Percentiles rank a stretch among this genome's conserved stretches.
phyloP scores from a whole-genome alignment of 2,888 invertebrate species.

The Cylindroiulus punctatus region DNA sequence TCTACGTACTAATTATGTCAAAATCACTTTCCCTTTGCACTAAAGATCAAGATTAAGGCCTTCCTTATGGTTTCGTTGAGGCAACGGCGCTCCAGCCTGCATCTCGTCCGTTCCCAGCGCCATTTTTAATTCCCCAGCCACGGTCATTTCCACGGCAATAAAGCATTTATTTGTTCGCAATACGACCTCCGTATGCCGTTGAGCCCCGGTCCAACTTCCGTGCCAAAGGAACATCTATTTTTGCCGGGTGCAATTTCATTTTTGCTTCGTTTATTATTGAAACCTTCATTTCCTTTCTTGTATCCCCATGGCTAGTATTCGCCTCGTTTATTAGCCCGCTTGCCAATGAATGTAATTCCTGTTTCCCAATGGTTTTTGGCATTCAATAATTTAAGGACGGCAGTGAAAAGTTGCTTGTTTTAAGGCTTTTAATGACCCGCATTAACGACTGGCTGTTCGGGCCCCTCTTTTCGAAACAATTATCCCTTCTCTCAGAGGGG shows the following conservation, averaged over 20 bases:
- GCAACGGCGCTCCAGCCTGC: not conserved
- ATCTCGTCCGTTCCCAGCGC: not conserved
- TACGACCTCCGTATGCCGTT: not conserved
- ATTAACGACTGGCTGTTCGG: conserved; percentile 38
- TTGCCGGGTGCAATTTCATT: conserved; percentile 16
- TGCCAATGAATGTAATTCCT: conserved; percentile 34
- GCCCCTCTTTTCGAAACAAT: conserved; percentile 36
- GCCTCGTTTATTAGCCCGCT: conserved; percentile 13
- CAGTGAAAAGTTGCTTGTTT: conserved; percentile 34
- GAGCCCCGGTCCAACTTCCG: conserved; percentile 22
- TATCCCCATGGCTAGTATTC: conserved; percentile 42
- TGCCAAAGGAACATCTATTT: conserved; percentile 5
- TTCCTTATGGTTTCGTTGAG: conserved; percentile 8
- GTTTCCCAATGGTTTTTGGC: conserved; percentile 38
- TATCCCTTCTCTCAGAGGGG: conserved; percentile 15
- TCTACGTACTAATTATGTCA: not conserved
- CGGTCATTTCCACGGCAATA: conserved; percentile 23
- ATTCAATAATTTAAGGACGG: conserved; percentile 42
- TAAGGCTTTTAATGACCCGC: conserved; percentile 37
- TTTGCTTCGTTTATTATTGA: conserved; percentile 42
- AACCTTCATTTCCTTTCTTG: conserved; percentile 38
- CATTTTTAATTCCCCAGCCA: conserved; percentile 23
- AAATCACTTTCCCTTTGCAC: conserved; percentile 19
- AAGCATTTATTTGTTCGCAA: conserved; percentile 4
- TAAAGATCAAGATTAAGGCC: not conserved